Percentiles rank a stretch among this genome's conserved stretches.
phyloP scores from a whole-genome alignment of 1,140 invertebrate species.

The Elymnias hypermnestra region DNA sequence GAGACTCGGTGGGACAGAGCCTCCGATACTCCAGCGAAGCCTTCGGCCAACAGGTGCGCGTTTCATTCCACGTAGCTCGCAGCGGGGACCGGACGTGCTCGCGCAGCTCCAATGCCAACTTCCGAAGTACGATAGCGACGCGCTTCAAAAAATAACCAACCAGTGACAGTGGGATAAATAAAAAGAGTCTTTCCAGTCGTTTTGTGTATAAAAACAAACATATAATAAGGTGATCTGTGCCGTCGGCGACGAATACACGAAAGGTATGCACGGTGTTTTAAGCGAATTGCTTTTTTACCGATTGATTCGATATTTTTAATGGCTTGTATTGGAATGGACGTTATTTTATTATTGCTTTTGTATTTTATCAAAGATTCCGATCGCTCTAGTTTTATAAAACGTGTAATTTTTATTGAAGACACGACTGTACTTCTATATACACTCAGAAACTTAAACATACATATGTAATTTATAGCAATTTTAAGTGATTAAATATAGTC shows the following conservation, averaged over 20 bases:
- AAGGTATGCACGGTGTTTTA: constrained; percentile 14
- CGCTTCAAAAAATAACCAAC: not conserved
- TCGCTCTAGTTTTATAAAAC: no score
- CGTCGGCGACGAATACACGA: not conserved
- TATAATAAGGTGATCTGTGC: constrained; percentile 7
- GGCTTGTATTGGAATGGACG: not conserved
- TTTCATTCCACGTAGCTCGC: constrained; percentile 33
- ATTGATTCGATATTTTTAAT: constrained; percentile 5
- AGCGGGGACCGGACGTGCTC: constrained; percentile 29
- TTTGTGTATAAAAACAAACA: constrained; percentile 1
- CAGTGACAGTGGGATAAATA: constrained; percentile 7
- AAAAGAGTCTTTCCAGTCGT: no score
- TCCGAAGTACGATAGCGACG: not conserved
- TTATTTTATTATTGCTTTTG: no score
- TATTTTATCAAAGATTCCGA: no score
- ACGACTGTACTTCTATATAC: no score
- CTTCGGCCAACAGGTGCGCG: constrained; percentile 38
- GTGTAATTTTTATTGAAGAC: no score
- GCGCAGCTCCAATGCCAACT: no score
- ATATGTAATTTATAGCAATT: no score
- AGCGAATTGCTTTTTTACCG: constrained; percentile 7
- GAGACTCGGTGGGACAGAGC: no score
- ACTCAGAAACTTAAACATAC: no score
- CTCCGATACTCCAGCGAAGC: constrained; percentile 1
- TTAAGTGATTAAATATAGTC: no score